Evolutionary conservation across 2,797 vertebrate species (phyloP), one percentile per base, ranked within the genome.

Genomic region (Poecilia gillii): DNA sequence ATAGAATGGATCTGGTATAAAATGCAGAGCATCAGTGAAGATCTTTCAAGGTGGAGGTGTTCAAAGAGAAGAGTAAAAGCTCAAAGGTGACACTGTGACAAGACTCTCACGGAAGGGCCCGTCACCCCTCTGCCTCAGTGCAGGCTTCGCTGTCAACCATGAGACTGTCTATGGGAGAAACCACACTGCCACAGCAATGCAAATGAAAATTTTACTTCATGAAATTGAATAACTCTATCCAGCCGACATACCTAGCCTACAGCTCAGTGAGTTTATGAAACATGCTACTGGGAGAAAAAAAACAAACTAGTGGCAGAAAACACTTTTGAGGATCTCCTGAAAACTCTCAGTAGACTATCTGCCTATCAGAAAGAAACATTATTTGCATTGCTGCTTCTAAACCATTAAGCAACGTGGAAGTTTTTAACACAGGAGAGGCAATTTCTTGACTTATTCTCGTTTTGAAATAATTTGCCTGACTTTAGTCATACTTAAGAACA

Each of bases 51-150:
- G 75, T 74, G 74, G 80, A 82, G 78, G 86, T 92, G 87, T 88
- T 89, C 77, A 78, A 81, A 89, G 83, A 84, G 86, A 87, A 71
- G 82, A 79, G 80, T 82, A 88, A 85, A 79, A 82, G 82, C 88
- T 93, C 88, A 87, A 83, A 87, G 85, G 88, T 90, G 92, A 90
- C 90, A 84, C 78, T 68, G 85, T 90, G 91, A 92, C 92, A 88
- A 78, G 83, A 81, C 76, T 85, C 76, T 85, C 81, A 51, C 75
- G 87, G 87, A 90, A 78, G 75, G 79, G 84, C 80, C 86, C 55
- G 74, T 87, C 90, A 87, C 71, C 81, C 79, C 74, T 89, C 75
- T 23, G 81, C 92, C 90, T 91, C 73, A 77, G 77, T 83, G 84
- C 87, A 87, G 85, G 79, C 85, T 86, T 76, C 76, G 77, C 81